Base-by-base conservation (phyloP, 2,888 invertebrate genomes). In the Agonopterix arenella region DNA sequence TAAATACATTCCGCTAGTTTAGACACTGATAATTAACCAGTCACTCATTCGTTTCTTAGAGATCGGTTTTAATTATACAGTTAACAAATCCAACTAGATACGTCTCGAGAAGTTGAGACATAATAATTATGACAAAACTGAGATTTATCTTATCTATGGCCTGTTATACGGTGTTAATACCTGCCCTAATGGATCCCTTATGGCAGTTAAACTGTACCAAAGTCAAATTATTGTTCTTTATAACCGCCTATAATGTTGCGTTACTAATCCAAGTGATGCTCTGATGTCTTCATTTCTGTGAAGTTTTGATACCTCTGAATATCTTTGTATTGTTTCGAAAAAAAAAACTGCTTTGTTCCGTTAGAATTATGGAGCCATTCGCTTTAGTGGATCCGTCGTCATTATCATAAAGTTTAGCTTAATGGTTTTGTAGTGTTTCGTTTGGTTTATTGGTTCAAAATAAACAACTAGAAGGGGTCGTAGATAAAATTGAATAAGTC, bases 201-300 rank as follows among this genome's bases (percentile, higher is more conserved):
- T 50, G 51, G 47, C 46, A 40, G 43, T 54, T 46, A 28, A 43
- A 51, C 51, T 48, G 46, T 46, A 13, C 43, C 36, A 36, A 41
- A 9, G 36, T 28, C 54, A 52, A 53, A 47, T 43, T 43, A 60
- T 57, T 57, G 45, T 55, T 54, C 50, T 60, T 60, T 61, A 66
- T 56, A 51, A 50, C 56, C 57, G 37, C 52, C 16, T 28, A 52
- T 59, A 51, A 58, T 57, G 51, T 52, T 51, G 50, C 56, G 56
- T 59, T 49, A 60, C 59, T 52, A 60, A 61, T 58, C 52, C 52
- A 45, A 11, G n/a, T 8, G 11, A 8, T 11, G 8, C 42, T 42
- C 11, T 42, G 42, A 42, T 43, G 43, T 2, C 43, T 43, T 43
- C 43, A 43, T 43, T 40, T 43, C 40, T 40, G 40, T 11, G 40